Percentiles rank a stretch among this genome's conserved stretches.
These are phyloP conservation scores for Leptocoma aspasia DNA, from an alignment of 2,113 vertebrate genomes.

Conservation along the genomic window DNA sequence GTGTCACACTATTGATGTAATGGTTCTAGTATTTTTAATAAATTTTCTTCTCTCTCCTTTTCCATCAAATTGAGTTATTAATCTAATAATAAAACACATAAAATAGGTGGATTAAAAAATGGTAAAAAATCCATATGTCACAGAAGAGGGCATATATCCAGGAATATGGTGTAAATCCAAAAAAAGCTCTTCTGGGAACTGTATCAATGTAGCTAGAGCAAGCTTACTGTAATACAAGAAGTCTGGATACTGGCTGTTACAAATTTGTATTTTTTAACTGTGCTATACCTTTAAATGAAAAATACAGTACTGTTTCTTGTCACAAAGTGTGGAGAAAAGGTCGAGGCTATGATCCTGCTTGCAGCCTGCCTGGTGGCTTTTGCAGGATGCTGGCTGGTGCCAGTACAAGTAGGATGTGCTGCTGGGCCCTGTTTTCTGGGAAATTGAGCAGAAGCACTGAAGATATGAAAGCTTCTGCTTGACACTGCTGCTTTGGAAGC, in stretches of 20 bases:
- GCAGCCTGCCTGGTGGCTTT: neutral
- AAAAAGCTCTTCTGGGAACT: neutral
- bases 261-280: neutral
- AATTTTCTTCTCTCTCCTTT: neutral
- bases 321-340: neutral
- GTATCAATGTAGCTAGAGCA: neutral
- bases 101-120: neutral
- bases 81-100: neutral
- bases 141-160: neutral
- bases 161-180: neutral
- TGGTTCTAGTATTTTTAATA: neutral
- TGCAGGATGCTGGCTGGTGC: neutral
- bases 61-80: neutral
- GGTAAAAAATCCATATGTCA: neutral
- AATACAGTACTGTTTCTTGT: neutral
- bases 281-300: neutral
- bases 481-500: constrained; percentile 46
- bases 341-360: neutral
- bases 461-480: constrained; percentile 8
- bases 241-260: neutral
- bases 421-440: neutral
- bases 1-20: neutral
- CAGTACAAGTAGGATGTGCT: neutral
- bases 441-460: constrained; percentile 17
- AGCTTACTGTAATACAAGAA: neutral